Conservation (phyloP, 1,140 invertebrate genomes). For the Zaprionus camerounensis region DNA sequence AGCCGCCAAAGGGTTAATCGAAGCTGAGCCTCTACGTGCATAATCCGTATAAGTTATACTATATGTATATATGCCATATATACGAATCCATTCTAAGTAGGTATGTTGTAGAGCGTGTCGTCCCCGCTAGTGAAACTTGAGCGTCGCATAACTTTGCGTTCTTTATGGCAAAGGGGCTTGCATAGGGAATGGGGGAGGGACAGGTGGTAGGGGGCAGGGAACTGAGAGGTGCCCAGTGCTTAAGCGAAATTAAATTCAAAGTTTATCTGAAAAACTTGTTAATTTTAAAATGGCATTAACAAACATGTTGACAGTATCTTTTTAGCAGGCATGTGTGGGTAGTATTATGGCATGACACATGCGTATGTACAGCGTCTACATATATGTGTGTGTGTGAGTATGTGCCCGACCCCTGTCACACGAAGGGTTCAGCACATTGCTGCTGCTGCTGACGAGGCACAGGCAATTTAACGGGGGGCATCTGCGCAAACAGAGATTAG, state of each 20-base stretch:
- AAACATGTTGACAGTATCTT: constrained; percentile 77
- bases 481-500: constrained; percentile 74
- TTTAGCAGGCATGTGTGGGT: constrained; percentile 39
- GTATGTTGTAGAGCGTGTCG: not conserved
- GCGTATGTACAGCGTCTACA: not conserved
- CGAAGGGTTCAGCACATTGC: constrained; percentile 22
- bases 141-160: constrained; percentile 37
- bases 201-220: not conserved
- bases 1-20: constrained; percentile 11
- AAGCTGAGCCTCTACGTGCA: not conserved
- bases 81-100: constrained; percentile 2
- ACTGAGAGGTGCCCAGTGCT: constrained; percentile 17
- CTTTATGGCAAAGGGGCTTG: constrained; percentile 30
- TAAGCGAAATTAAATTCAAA: constrained; percentile 73
- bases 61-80: constrained; percentile 6
- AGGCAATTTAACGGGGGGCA: constrained; percentile 44
- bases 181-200: not conserved
- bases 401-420: constrained; percentile 14
- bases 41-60: not conserved
- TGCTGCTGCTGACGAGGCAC: constrained; percentile 63
- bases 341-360: constrained; percentile 50
- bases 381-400: constrained; percentile 17
- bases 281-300: constrained; percentile 78
- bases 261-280: constrained; percentile 82
- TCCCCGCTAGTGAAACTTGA: not conserved